A percentile compares a stretch with the other conserved stretches of the same genome.
Evolutionary conservation across 2,797 vertebrate genomes (phyloP).

Genomic region (Zalophus californianus): DNA sequence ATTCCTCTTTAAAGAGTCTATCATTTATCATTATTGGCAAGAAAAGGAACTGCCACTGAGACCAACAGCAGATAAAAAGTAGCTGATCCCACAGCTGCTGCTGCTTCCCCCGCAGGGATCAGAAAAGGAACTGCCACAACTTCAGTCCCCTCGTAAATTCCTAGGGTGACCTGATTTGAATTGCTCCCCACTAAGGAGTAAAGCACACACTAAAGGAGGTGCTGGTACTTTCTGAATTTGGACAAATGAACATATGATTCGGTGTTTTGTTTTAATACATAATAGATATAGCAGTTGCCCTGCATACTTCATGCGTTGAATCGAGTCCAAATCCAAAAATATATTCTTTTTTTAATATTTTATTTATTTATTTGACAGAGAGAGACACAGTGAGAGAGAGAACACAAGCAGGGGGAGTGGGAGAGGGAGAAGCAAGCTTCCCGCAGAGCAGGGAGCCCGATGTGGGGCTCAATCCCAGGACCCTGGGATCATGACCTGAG

Average conservation of each 20-base stretch:
- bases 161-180: conserved; percentile 33
- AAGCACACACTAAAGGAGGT: conserved; percentile 16
- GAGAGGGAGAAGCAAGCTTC: no score
- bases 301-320: not conserved
- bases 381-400: no score
- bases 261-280: conserved; percentile 22
- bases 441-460: no score
- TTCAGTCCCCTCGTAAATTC: not conserved
- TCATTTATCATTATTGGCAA: conserved; percentile 65
- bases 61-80: conserved; percentile 56
- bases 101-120: conserved; percentile 73
- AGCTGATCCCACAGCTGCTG: conserved; percentile 63
- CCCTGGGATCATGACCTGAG: no score
- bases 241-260: not conserved
- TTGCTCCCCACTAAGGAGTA: not conserved
- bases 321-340: conserved; percentile 44
- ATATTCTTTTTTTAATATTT: not conserved
- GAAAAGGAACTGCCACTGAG: conserved; percentile 69
- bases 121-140: conserved; percentile 3
- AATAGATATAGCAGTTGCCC: not conserved
- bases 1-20: conserved; percentile 52
- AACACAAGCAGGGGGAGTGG: no score
- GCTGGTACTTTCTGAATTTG: conserved; percentile 16
- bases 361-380: no score
- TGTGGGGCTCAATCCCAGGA: no score